phyloP scores from a whole-genome alignment of 2,797 vertebrate species.

The Nothura maculosa region DNA sequence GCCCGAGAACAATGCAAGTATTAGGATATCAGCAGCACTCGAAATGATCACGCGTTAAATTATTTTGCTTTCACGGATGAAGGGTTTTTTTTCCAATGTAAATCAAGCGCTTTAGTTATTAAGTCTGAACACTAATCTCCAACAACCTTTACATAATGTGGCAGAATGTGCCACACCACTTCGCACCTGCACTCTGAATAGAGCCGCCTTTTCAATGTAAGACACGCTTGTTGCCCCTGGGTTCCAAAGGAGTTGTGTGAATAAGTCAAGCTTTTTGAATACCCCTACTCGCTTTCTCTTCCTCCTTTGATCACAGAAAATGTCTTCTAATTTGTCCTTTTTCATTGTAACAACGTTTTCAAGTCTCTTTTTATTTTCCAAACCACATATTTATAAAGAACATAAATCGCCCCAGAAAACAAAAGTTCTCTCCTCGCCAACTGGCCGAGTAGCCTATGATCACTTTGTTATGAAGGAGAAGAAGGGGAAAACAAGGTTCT shows the following conservation, averaged over 20 bases:
- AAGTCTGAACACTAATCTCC: conserved; percentile 94
- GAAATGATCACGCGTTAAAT: conserved; percentile 88
- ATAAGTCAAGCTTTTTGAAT: conserved; percentile 91
- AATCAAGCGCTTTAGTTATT: conserved; percentile 92
- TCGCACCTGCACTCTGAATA: conserved; percentile 99
- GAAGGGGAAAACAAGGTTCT: conserved; percentile 56
- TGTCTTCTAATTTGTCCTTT: conserved; percentile 92
- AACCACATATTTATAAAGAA: conserved; percentile 84
- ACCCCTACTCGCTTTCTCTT: conserved; percentile 86
- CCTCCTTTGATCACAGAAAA: conserved; percentile 92
- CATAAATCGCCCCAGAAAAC: conserved; percentile 79
- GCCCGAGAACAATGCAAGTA: conserved; percentile 79
- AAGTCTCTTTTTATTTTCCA: conserved; percentile 84
- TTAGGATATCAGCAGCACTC: conserved; percentile 85
- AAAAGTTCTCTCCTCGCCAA: conserved; percentile 76
- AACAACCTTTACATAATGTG: conserved; percentile 96
- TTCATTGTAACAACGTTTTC: conserved; percentile 88
- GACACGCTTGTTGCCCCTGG: conserved; percentile 97
- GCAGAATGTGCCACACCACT: conserved; percentile 92
- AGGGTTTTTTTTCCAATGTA: conserved; percentile 87
- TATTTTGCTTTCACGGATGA: conserved; percentile 94
- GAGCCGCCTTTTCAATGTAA: conserved; percentile 92
- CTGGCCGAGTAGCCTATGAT: conserved; percentile 68
- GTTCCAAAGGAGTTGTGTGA: conserved; percentile 93
- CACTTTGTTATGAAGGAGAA: conserved; percentile 54